phyloP scores from a whole-genome alignment of 1,140 invertebrate species.

The Matsumurasca onukii region DNA sequence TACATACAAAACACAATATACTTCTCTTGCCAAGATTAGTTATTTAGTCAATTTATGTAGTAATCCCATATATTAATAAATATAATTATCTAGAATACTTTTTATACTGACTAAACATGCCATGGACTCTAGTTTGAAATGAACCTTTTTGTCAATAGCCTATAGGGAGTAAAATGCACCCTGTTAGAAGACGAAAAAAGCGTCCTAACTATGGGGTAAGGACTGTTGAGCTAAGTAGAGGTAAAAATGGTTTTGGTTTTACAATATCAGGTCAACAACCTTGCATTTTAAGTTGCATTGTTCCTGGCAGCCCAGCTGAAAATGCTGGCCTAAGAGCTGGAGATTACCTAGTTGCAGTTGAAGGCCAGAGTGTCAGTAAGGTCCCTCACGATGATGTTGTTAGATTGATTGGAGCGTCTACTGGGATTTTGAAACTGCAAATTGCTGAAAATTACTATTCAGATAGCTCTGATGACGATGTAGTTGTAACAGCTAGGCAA shows the following conservation, averaged over 20 bases:
- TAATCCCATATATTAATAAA: too few species aligned
- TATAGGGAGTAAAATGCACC: slow-evolving; percentile 67
- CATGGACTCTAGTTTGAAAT: too few species aligned
- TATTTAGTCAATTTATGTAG: too few species aligned
- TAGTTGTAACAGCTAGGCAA: slow-evolving; percentile 53
- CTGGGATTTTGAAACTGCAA: slow-evolving; percentile 74
- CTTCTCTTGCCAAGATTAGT: too few species aligned
- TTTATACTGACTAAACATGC: too few species aligned
- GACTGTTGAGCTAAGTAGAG: slow-evolving; percentile 81
- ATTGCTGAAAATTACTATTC: slow-evolving; percentile 88
- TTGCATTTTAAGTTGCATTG: slow-evolving; percentile 86
- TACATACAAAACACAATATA: too few species aligned
- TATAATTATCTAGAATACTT: too few species aligned
- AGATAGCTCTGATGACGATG: slow-evolving; percentile 80
- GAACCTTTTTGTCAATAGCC: too few species aligned
- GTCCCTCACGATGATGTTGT: slow-evolving; percentile 92
- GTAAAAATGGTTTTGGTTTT: slow-evolving; percentile 86
- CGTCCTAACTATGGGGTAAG: slow-evolving; percentile 76
- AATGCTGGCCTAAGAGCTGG: slow-evolving; percentile 83
- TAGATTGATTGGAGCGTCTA: slow-evolving; percentile 80
- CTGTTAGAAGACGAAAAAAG: slow-evolving; percentile 74
- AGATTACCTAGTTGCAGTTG: slow-evolving; percentile 89
- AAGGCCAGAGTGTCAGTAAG: slow-evolving; percentile 85
- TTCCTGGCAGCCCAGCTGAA: slow-evolving; percentile 80
- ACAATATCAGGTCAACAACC: slow-evolving; percentile 93